phyloP scores from a whole-genome alignment of 2,113 vertebrate species.

The Dasyprocta punctata region DNA sequence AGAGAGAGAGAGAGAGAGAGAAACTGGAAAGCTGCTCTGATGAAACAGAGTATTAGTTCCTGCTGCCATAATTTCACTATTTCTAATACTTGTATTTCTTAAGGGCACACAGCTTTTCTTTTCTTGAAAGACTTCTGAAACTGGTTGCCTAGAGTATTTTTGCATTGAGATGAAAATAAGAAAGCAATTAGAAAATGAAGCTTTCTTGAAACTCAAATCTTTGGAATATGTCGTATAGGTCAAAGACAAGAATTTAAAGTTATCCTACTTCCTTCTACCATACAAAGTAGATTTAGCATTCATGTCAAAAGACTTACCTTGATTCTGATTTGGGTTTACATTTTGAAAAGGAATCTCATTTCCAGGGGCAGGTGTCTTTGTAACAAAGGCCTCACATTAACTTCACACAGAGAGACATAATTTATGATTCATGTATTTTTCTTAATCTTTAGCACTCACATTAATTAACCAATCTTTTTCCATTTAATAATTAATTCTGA shows the following conservation, averaged over 20 bases:
- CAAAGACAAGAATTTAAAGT: slow-evolving; percentile 27
- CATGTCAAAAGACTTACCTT: neutral
- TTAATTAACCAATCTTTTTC: neutral
- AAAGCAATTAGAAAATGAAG: neutral
- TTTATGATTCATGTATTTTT: neutral
- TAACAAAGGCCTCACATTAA: neutral
- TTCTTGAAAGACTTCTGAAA: slow-evolving; percentile 53
- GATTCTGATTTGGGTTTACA: neutral
- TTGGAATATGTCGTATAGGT: neutral
- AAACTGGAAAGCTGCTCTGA: neutral
- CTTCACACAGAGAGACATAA: neutral
- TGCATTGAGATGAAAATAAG: neutral
- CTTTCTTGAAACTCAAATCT: slow-evolving; percentile 22
- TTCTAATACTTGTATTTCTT: slow-evolving; percentile 76
- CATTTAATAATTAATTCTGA: neutral
- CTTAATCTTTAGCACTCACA: neutral
- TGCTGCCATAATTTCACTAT: slow-evolving; percentile 76
- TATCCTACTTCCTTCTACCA: neutral
- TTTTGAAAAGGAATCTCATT: neutral
- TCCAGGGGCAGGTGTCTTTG: neutral
- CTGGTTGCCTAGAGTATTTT: slow-evolving; percentile 15
- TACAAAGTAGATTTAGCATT: neutral
- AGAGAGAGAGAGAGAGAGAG: neutral
- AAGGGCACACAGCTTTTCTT: slow-evolving; percentile 59
- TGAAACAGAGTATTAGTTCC: slow-evolving; percentile 59